phyloP scores from a whole-genome alignment of 2,888 invertebrate genomes.

The Eledona agricola region DNA sequence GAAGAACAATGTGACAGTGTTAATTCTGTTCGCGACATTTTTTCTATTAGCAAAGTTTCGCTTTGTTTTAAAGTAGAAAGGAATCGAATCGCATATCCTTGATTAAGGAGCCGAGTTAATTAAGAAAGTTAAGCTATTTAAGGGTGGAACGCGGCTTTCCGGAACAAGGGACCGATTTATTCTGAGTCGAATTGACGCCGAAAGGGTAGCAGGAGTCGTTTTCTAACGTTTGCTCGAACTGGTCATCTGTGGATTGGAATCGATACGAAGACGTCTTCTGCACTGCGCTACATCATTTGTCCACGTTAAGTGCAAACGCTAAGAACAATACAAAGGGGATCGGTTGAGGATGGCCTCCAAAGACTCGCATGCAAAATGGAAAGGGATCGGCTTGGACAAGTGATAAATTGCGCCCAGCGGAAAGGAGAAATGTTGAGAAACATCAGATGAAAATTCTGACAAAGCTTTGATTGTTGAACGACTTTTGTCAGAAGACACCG shows the following conservation, averaged over 20 bases:
- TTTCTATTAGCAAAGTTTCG: background rate
- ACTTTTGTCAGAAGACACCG: no score
- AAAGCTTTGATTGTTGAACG: no score
- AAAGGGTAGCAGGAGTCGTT: constrained; percentile 23
- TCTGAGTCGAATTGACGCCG: constrained; percentile 23
- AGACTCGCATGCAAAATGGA: constrained; percentile 13
- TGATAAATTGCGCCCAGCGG: no score
- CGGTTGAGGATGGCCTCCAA: background rate
- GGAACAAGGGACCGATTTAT: constrained; percentile 30
- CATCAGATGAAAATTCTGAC: no score
- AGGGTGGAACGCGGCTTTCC: constrained; percentile 11
- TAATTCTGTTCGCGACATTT: no score
- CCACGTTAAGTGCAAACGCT: constrained; percentile 19
- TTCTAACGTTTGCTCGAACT: constrained; percentile 24
- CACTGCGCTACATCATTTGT: constrained; percentile 18
- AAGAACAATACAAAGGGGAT: constrained; percentile 10
- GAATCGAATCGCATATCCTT: constrained; percentile 24
- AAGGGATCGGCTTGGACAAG: background rate
- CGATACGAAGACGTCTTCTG: constrained; percentile 27
- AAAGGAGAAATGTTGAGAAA: no score
- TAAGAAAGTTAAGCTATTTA: constrained; percentile 33
- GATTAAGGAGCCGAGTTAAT: constrained; percentile 30
- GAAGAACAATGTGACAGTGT: no score
- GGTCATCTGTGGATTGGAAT: constrained; percentile 22
- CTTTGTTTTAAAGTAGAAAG: background rate